Evolutionary conservation across 1,140 invertebrate genomes (phyloP), one percentile per base, ranked within the genome.

Genomic region (Acromyrmex heyeri): DNA sequence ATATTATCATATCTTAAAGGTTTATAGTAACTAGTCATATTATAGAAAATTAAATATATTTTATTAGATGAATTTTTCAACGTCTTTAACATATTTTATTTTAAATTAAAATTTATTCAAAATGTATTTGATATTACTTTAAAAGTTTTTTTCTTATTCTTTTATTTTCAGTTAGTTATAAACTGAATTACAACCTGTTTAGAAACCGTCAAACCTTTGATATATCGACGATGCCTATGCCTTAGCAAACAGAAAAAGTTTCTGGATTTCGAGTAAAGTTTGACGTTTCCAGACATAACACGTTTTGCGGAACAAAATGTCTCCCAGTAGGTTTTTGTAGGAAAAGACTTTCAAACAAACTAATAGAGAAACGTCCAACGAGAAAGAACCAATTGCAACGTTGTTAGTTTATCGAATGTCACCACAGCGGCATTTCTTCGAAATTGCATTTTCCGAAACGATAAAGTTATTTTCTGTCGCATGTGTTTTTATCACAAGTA

Each of bases 291-390:
- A 24, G 59, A 69, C 38, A 73, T 57, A 34, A 73, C 57, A 55
- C 69, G 69, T 59, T 83, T 61, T 57, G 79, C 3, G 69, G 34
- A 61, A 75, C 79, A n/a, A 67, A 81, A 73, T 72, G 69, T 82
- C 79, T 82, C 67, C 79, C 79, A 8, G 55, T 50, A 44, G 79
- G 38, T 72, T 83, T 73, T 30, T 61, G 38, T 61, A 61, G 27
- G 55, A 62, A 75, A 83, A 61, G 69, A 73, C 79, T 83, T 83
- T 44, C 50, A 70, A 70, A 78, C 76, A 70, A 81, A 83, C 79
- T 83, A 73, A 83, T 83, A 73, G 69, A 83, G 55, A 83, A 83
- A 83, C 69, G 79, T 83, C 79, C 59, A 48, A 21, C 55, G 27
- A 73, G 55, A 34, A 83, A 83, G 55, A 62, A 73, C 55, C 50